Conservation (phyloP, 2,888 invertebrate species). For the Dryocosmus kuriphilus region DNA sequence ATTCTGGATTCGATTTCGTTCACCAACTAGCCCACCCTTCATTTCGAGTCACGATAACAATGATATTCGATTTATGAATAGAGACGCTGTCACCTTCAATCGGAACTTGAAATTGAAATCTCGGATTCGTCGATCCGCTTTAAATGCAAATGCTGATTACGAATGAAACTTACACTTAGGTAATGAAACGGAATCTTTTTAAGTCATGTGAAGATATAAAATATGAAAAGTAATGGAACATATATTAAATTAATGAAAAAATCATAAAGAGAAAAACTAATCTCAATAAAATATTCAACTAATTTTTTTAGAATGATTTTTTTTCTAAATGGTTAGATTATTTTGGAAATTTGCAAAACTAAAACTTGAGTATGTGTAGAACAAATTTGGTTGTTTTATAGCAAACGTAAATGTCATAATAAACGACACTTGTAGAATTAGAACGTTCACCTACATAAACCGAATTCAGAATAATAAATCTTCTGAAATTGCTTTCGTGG, state of each 20-base stretch:
- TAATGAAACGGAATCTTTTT: background rate
- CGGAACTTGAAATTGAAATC: conserved; percentile 46
- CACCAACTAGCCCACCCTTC: background rate
- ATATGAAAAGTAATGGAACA: too few species aligned
- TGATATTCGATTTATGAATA: conserved; percentile 51
- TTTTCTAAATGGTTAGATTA: background rate
- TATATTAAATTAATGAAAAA: background rate
- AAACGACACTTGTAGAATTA: background rate
- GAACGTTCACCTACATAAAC: background rate
- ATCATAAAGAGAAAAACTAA: background rate
- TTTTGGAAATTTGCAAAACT: background rate
- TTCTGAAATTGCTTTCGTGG: background rate
- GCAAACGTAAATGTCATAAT: background rate
- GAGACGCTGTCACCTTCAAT: conserved; percentile 5
- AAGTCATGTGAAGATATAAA: background rate
- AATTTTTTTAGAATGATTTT: background rate
- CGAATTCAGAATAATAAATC: background rate
- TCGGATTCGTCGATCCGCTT: background rate
- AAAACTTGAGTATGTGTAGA: background rate
- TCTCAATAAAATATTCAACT: background rate
- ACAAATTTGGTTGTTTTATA: background rate
- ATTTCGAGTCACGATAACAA: conserved; percentile 48
- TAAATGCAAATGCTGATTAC: background rate
- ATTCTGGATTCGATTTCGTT: background rate
- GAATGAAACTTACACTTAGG: too few species aligned